Evolutionary conservation across 2,797 vertebrate genomes (phyloP).

Genomic region (Crenuchus spilurus): DNA sequence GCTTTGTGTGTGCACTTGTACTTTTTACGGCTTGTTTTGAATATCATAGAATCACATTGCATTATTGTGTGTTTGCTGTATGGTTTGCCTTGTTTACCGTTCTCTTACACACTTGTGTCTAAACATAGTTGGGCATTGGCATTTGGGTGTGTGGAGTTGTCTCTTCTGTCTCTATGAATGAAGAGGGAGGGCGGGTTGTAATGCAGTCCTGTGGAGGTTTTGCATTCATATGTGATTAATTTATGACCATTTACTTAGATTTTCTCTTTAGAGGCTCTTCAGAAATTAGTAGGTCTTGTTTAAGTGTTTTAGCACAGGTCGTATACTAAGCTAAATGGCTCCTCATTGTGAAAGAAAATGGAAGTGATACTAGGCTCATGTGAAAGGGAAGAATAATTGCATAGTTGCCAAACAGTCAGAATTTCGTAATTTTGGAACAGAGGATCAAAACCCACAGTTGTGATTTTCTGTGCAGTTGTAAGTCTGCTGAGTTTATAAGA

Average conservation of each 20-base stretch:
- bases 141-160: conserved; percentile 15
- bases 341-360: not conserved
- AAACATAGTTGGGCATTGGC: conserved; percentile 43
- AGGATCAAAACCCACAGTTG: not conserved
- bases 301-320: not conserved
- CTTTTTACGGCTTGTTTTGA: not conserved
- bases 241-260: not conserved
- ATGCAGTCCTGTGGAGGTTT: not conserved
- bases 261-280: not conserved
- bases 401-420: not conserved
- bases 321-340: not conserved
- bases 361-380: not conserved
- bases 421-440: not conserved
- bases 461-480: not conserved
- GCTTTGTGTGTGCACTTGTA: not conserved
- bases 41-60: not conserved
- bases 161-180: conserved; percentile 17
- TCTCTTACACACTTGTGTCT: conserved; percentile 30
- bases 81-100: conserved; percentile 30
- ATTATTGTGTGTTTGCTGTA: not conserved
- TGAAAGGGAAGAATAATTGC: not conserved
- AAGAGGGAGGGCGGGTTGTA: not conserved
- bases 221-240: not conserved
- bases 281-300: not conserved
- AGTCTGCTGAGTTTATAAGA: not conserved